Conservation (phyloP, 1,140 invertebrate genomes). For the Eriosoma lanigerum region DNA sequence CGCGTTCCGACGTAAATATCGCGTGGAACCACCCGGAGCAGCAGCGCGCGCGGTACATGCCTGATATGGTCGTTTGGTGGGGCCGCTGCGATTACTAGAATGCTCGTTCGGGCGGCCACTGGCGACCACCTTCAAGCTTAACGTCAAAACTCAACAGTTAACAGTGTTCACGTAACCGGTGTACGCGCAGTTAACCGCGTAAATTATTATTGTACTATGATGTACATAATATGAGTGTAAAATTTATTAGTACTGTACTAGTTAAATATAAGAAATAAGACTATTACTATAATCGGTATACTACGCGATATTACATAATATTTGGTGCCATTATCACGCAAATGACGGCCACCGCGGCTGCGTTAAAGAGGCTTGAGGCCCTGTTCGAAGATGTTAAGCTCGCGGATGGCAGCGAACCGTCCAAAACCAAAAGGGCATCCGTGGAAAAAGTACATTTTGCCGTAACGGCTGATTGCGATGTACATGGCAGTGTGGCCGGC, state of each 20-base stretch:
- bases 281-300: no score
- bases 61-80: constrained; percentile 44
- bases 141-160: no score
- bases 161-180: constrained; percentile 33
- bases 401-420: constrained; percentile 3
- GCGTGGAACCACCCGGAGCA: not conserved
- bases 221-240: no score
- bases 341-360: constrained; percentile 59
- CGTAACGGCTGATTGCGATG: constrained; percentile 63
- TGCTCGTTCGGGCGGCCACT: not conserved
- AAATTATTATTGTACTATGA: no score
- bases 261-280: no score
- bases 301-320: no score
- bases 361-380: constrained; percentile 70
- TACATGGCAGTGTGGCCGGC: constrained; percentile 62
- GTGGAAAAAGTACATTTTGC: constrained; percentile 53
- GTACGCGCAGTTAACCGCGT: not conserved
- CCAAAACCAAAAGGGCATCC: constrained; percentile 52
- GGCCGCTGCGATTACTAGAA: constrained; percentile 1
- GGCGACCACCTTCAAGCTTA: constrained; percentile 19
- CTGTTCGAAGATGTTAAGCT: constrained; percentile 69
- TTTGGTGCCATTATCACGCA: not conserved
- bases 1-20: not conserved
- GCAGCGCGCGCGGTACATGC: constrained; percentile 1
- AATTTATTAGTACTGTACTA: no score